Conservation (phyloP, 2,888 invertebrate genomes). For the Spilosoma lubricipeda region DNA sequence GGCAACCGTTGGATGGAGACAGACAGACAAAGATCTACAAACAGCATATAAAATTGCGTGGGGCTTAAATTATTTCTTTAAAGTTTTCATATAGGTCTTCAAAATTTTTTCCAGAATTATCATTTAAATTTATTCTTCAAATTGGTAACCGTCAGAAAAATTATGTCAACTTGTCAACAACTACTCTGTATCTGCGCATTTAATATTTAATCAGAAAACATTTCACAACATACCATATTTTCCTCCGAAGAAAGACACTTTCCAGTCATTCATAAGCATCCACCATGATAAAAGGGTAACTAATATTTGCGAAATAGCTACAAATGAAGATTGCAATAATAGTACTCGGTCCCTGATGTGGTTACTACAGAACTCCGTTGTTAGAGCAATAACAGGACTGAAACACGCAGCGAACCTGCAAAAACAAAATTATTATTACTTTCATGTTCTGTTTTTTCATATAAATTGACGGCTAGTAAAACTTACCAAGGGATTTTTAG, state of each 20-base stretch:
- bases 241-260: constrained; percentile 61
- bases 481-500: too few species aligned
- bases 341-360: constrained; percentile 71
- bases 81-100: not conserved
- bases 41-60: fast-evolving
- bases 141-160: not conserved
- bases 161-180: not conserved
- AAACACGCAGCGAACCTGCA: constrained; percentile 71
- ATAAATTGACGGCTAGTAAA: too few species aligned
- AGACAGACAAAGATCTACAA: too few species aligned
- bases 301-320: constrained; percentile 58
- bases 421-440: constrained; percentile 8
- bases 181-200: not conserved
- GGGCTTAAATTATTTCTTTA: not conserved
- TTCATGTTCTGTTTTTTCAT: not conserved
- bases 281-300: constrained; percentile 70
- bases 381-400: constrained; percentile 65
- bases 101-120: not conserved
- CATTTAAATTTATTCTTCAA: too few species aligned
- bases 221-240: constrained; percentile 70
- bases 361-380: constrained; percentile 71
- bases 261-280: constrained; percentile 69
- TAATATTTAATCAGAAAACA: constrained; percentile 22
- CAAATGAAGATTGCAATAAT: constrained; percentile 68
- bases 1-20: too few species aligned